phyloP scores from a whole-genome alignment of 2,888 invertebrate genomes.

The Thelaira solivaga region DNA sequence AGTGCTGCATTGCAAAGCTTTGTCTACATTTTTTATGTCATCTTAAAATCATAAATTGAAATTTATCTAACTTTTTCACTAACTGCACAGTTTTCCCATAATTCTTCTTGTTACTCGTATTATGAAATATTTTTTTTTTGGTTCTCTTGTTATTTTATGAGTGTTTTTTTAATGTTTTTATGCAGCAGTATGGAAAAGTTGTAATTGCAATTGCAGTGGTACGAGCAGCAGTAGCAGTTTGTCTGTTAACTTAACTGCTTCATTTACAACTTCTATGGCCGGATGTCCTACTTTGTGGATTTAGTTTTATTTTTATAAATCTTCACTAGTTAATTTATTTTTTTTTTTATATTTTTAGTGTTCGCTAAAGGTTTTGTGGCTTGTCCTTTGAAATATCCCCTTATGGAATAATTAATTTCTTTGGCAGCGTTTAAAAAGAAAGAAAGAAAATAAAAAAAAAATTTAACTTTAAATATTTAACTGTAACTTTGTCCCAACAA shows the following conservation, averaged over 20 bases:
- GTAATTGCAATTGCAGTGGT: conserved; percentile 5
- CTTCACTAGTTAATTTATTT: not conserved
- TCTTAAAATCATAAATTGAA: conserved; percentile 63
- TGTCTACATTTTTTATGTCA: conserved; percentile 52
- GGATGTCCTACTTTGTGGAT: conserved; percentile 52
- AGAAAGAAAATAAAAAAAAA: conserved; percentile 1
- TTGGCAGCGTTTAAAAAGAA: conserved; percentile 54
- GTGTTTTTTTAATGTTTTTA: not conserved
- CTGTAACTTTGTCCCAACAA: conserved; percentile 39
- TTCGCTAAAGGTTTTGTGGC: conserved; percentile 39
- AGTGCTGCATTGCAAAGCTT: conserved; percentile 47
- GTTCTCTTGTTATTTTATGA: not conserved
- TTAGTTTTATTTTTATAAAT: conserved; percentile 20
- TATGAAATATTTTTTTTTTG: not conserved
- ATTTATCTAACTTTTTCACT: conserved; percentile 59
- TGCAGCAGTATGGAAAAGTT: conserved; percentile 3
- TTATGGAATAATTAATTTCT: conserved; percentile 70
- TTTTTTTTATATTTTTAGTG: conserved; percentile 29
- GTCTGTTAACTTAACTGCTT: conserved; percentile 66
- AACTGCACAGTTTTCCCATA: conserved; percentile 57
- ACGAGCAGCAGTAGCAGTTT: conserved; percentile 40
- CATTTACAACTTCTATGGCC: conserved; percentile 68
- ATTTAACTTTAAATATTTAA: conserved; percentile 1
- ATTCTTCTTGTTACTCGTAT: conserved; percentile 18
- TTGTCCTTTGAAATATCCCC: conserved; percentile 60